Base-by-base conservation (phyloP, 1,140 invertebrate genomes). In the Harpegnathos saltator region DNA sequence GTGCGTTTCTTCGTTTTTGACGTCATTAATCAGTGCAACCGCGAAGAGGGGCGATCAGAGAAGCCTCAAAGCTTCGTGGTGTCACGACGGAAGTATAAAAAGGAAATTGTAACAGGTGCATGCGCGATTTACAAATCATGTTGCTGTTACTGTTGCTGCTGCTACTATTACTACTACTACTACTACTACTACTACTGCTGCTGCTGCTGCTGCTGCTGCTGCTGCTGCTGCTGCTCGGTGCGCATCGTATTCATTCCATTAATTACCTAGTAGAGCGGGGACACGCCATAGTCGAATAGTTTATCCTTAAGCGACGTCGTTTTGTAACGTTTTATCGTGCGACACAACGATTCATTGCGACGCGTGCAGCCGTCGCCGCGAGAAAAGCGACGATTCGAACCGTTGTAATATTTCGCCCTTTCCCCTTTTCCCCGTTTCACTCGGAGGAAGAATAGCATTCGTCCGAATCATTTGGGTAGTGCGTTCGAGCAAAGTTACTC, bases 241-340 rank as follows among this genome's bases (percentile, higher is more conserved):
- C 62, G 75, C 65, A 22, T 83, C 73, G 50, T 82, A 83, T 86
- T 86, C 84, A 89, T 89, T 89, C 88, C 88, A 88, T 77, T 84
- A 80, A 84, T 86, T 72, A 85, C 69, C 59, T 80, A 80, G 19
- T 61, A 63, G 3, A 44, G 71, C 29, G 44, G 66, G 63, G 74
- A 61, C 56, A 61, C 69, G 62, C 62, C 48, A 83, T 72, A 56
- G 61, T 73, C 38, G 33, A 44, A 59, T 59, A 48, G 63, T n/a
- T 71, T 65, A 26, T 73, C 26, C 12, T 29, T 63, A 69, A 75
- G 48, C 48, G 9, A 72, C 61, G 83, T 65, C 71, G 52, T 66
- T n/a, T 52, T 22, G 59, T 77, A 77, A 65, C 24, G 52, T 71
- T 78, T 71, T 17, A 59, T 56, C 19, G 54, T 15, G 4, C 52